Base-by-base conservation (phyloP, 1,140 invertebrate genomes). In the Patella vulgata region DNA sequence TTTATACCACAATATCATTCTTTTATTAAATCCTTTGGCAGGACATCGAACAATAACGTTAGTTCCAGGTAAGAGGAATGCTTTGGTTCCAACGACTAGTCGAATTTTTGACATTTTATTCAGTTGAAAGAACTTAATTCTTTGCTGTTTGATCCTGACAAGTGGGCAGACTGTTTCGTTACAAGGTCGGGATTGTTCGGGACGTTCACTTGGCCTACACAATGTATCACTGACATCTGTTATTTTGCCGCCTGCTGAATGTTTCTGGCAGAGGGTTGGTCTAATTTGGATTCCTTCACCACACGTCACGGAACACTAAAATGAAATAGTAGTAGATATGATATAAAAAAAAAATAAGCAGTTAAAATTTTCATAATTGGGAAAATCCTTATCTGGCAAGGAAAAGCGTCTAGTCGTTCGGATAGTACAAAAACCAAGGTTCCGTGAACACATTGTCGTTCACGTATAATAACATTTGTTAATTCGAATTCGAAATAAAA, bases 181-280 rank as follows among this genome's bases (percentile, higher is more conserved):
- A 46, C 75, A 77, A 1, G 60, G 25, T 17, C 58, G 36, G 4
- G 61, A 53, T 0, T 54, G 23, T 4, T 53, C 40, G 0, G 70
- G 70, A 17, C 61, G 47, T 39, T 63, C 61, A 11, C 55, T 63
- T 46, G 55, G 60, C 12, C 61, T 53, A 55, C 75, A 77, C 19
- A 66, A 40, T 43, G 53, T 58, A 40, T 58, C 54, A 28, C 64
- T 65, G 11, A 71, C 66, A 31, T 70, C 69, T 3, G 71, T 57
- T 9, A 50, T 44, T 1, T 30, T 44, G 0, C 68, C 72, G 44
- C 67, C 62, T 6, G 66, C 47, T 9, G 66, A 50, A 12, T 63
- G 48, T 85, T 96, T 94, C 74, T 95, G 92, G 83, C 96, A 98
- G 61, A 91, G 88, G 33, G 95, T 88, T 71, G 89, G 87, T 65